Conservation (phyloP, 2,113 vertebrate species). For the Oxygymnocypris stewartii region DNA sequence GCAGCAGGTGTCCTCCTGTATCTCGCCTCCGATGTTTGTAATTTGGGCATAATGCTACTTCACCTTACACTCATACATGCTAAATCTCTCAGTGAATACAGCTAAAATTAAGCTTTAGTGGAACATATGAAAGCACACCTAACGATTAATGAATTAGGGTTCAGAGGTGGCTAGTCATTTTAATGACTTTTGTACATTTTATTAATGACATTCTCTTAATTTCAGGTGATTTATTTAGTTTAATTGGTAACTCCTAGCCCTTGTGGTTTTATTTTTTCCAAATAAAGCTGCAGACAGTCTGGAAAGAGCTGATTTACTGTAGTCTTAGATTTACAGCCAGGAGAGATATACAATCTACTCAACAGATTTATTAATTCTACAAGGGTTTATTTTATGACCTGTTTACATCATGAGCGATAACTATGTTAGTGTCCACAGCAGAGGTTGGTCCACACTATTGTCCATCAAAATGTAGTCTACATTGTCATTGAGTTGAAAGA, state of each 20-base stretch:
- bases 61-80: constrained; percentile 48
- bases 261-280: not conserved
- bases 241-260: not conserved
- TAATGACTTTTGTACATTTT: not conserved
- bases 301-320: too few relatives aligned
- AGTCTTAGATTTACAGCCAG: too few relatives aligned
- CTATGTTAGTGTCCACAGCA: too few relatives aligned
- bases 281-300: too few relatives aligned
- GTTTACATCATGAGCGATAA: too few relatives aligned
- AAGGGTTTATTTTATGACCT: too few relatives aligned
- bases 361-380: too few relatives aligned
- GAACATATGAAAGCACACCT: not conserved
- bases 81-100: constrained; percentile 61
- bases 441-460: too few relatives aligned
- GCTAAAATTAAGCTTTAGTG: constrained; percentile 50
- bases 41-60: constrained; percentile 71
- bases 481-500: too few relatives aligned
- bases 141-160: not conserved
- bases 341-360: too few relatives aligned
- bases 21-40: constrained; percentile 60
- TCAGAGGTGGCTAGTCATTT: not conserved
- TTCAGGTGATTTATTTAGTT: not conserved
- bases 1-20: constrained; percentile 68
- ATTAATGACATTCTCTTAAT: not conserved
- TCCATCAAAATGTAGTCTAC: too few relatives aligned